Conservation (phyloP, 2,888 invertebrate species). For the Lumbricus terrestris region DNA sequence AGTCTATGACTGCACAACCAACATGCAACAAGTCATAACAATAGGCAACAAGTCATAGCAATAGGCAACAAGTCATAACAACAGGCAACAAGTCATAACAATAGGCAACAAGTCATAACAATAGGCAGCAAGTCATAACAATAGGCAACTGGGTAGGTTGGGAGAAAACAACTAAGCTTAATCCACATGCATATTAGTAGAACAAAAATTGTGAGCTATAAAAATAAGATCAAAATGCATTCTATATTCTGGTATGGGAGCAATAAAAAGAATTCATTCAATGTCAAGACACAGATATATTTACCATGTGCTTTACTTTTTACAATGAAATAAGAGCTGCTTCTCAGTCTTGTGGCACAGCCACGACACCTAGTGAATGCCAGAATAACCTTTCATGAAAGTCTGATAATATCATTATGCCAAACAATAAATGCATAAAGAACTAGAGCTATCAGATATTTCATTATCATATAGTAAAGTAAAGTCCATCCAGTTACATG, state of each 20-base stretch:
- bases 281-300: neutral
- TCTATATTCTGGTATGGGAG: neutral
- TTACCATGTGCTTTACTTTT: conserved; percentile 6
- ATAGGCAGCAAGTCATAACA: neutral
- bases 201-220: neutral
- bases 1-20: neutral
- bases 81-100: no score
- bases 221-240: neutral
- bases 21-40: neutral
- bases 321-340: neutral
- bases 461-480: neutral
- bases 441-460: neutral
- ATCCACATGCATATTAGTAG: neutral
- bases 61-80: neutral
- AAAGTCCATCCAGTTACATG: no score
- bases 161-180: neutral
- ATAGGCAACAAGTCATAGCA: neutral
- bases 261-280: neutral
- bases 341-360: conserved; percentile 8
- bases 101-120: neutral
- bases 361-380: conserved; percentile 11
- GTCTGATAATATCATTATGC: neutral
- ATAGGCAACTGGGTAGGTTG: neutral
- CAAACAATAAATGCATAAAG: neutral
- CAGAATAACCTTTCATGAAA: neutral